phyloP scores from a whole-genome alignment of 2,888 invertebrate genomes.

The Cremastobaeus sp. region DNA sequence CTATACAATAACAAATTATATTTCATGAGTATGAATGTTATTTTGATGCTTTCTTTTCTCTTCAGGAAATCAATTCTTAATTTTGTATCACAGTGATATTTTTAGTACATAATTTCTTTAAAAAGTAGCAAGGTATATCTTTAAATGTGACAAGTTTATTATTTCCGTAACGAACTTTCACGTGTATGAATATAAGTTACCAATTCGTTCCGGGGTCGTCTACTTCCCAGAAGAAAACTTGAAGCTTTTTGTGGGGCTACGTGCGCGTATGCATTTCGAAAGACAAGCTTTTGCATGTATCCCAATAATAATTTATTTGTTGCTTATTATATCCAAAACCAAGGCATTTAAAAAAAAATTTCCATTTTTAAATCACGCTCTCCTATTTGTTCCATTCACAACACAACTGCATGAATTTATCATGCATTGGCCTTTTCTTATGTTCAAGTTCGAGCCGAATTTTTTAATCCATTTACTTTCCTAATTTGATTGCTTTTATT shows the following conservation, averaged over 20 bases:
- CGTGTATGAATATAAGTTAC: constrained; percentile 52
- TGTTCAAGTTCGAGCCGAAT: no score
- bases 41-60: no score
- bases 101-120: constrained; percentile 52
- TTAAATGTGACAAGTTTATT: constrained; percentile 60
- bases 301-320: constrained; percentile 49
- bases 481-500: no score
- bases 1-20: no score
- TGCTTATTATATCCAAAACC: constrained; percentile 40
- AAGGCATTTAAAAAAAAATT: no score
- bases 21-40: no score
- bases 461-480: no score
- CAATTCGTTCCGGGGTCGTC: constrained; percentile 52
- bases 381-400: no score
- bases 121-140: constrained; percentile 57
- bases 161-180: constrained; percentile 60
- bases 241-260: constrained; percentile 55
- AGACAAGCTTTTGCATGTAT: constrained; percentile 50
- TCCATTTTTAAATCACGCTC: constrained; percentile 25
- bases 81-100: constrained; percentile 37
- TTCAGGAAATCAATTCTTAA: no score
- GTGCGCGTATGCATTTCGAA: constrained; percentile 47
- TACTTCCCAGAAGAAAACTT: constrained; percentile 51
- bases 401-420: no score
- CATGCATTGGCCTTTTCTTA: no score